Base-by-base conservation (phyloP, 1,140 invertebrate species). In the Drosophila truncata region DNA sequence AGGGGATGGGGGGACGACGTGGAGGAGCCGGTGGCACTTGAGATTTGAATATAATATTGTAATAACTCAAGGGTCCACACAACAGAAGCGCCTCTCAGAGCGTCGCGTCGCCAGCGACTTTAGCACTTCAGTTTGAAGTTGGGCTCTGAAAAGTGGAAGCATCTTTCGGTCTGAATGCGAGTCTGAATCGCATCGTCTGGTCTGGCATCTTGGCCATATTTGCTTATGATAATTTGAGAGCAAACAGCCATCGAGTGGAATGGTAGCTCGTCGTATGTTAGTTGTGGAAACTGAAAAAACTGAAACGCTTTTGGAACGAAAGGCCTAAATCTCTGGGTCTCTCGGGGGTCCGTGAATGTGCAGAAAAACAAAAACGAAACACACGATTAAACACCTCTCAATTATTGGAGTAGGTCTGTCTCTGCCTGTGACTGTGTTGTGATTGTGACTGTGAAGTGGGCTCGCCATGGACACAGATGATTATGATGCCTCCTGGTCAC, bases 361-460 rank as follows among this genome's bases (percentile, higher is more conserved):
- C 85, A 88, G 81, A 90, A 88, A 88, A 69, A 73, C 70, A 80
- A 78, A 88, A 72, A 76, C 46, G 82, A 78, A 91, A 91, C 91
- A 91, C 85, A 82, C 90, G 90, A 91, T 91, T 91, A 90, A 91
- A 91, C 90, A 91, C 90, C 90, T 91, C 90, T 91, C 82, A 91
- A 91, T 91, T 91, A 91, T 73, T 72, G 66, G 52, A 72, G 69
- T 86, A 80, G 82, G 67, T 79, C 55, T 65, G 57, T 47, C 55
- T 31, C 52, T 29, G 42, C 39, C 44, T 39, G 2, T 27, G 27
- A 4, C 27, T 27, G 27, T 27, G 27, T 7, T 27, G 27, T 27
- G 27, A 27, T 7, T 27, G 7, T 29, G 62, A 70, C 85, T 63
- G 66, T 87, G 70, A 82, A 90, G 85, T 71, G 85, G 85, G 63